These are phyloP conservation scores for Chelonoidis abingdonii DNA, from an alignment of 2,113 vertebrate genomes.

Conservation along the genomic window DNA sequence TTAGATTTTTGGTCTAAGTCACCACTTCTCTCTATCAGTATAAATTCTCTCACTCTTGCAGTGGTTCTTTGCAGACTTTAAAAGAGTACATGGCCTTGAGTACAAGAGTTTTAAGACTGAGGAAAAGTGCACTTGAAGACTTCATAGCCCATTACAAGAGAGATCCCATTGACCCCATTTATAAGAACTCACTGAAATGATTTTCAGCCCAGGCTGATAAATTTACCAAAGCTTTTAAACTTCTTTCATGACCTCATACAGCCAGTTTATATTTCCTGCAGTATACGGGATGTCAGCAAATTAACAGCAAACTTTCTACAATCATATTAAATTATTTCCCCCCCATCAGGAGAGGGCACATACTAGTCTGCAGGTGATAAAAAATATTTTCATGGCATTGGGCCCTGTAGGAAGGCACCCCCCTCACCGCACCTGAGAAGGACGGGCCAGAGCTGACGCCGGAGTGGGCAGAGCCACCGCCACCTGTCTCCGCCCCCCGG, in stretches of 20 bases:
- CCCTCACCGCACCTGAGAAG: too few relatives aligned
- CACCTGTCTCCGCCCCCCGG: too few relatives aligned
- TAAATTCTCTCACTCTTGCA: slow-evolving; percentile 4
- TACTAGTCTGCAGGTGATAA: not conserved
- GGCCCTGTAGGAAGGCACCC: too few relatives aligned
- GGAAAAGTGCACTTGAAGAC: not conserved
- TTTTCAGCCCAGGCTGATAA: slow-evolving; percentile 8
- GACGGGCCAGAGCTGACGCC: too few relatives aligned
- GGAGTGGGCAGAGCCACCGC: too few relatives aligned
- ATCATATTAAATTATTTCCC: slow-evolving; percentile 29
- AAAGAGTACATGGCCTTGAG: not conserved
- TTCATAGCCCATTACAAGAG: not conserved
- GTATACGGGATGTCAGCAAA: slow-evolving; percentile 40
- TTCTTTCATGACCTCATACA: not conserved
- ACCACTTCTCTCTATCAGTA: not conserved
- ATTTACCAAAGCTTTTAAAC: slow-evolving; percentile 34
- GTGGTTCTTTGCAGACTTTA: not conserved
- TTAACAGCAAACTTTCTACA: not conserved
- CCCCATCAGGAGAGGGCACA: slow-evolving; percentile 1
- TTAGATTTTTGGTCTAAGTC: not conserved
- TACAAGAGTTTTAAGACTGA: not conserved
- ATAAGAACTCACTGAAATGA: not conserved
- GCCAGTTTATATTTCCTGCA: not conserved
- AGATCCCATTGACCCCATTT: slow-evolving; percentile 4
- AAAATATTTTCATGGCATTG: not conserved